Conservation (phyloP, 2,113 vertebrate genomes). For the Erpornis zantholeuca region DNA sequence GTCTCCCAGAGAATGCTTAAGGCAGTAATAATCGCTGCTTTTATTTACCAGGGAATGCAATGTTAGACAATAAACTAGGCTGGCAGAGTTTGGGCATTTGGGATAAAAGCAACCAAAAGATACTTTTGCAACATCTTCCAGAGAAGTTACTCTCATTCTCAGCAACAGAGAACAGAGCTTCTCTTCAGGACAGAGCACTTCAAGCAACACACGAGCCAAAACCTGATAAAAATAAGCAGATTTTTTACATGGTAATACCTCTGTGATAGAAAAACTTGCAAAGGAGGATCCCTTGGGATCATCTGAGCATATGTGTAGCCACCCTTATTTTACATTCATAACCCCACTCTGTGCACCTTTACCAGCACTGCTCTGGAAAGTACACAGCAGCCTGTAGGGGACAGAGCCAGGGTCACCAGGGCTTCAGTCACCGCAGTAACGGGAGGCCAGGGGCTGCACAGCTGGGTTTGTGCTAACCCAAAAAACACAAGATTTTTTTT, state of each 20-base stretch:
- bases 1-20: not conserved
- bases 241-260: not conserved
- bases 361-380: not conserved
- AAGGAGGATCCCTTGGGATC: not conserved
- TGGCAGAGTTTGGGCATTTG: not conserved
- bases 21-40: not conserved
- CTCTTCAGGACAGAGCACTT: not conserved
- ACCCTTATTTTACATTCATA: not conserved
- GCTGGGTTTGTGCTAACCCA: not conserved
- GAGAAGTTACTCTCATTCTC: not conserved
- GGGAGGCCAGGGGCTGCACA: not conserved
- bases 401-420: not conserved
- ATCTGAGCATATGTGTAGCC: not conserved
- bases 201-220: rapidly evolving
- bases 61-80: not conserved
- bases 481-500: not conserved
- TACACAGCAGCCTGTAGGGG: rapidly evolving
- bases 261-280: not conserved
- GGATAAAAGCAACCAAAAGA: not conserved
- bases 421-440: not conserved
- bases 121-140: not conserved
- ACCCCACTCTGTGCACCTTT: rapidly evolving
- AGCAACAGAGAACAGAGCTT: not conserved
- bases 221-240: not conserved
- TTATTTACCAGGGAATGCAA: not conserved